Base-by-base conservation (phyloP, 2,888 invertebrate species). In the Dryocosmus kuriphilus region DNA sequence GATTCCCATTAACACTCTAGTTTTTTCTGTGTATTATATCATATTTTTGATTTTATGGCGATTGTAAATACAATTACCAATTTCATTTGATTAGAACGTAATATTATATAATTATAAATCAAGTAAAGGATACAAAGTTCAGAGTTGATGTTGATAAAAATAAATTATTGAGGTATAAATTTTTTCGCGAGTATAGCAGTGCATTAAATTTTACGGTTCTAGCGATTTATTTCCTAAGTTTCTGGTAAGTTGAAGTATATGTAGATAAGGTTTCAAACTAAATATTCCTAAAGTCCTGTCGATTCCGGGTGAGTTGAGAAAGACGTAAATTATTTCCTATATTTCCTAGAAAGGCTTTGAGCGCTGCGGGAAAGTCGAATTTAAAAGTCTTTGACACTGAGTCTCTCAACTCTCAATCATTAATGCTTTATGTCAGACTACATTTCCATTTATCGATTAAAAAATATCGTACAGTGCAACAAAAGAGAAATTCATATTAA, bases 251-350 rank as follows among this genome's bases (percentile, higher is more conserved):
- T 41, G 7, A 24, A 67, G 46, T 27, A 46, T 24, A n/a, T n/a
- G n/a, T n/a, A 16, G 24, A 8, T 41, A 27, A 67, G n/a, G 67
- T 67, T 67, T 67, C 2, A 6, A 67, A 46, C 27, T 67, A 67
- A 67, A 65, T 65, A n/a, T 67, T 41, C 27, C 24, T 30, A 27
- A 27, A 67, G 67, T 46, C 19, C 67, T 46, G 27, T 46, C 27
- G 27, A 27, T 46, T 67, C 41, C 27, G 8, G 46, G 24, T 19
- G 11, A 24, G 41, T 67, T 46, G 8, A 27, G 19, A 8, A 67
- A 27, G 24, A 41, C 67, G 63, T 65, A 24, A 46, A 67, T 67
- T 46, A 67, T 67, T 67, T 24, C 46, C 8, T 14, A 27, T 46
- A 67, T 67, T 67, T 24, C 46, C 8, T 14, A 27, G 41, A 46